These are phyloP conservation scores for Polypterus bichir DNA, from an alignment of 2,113 vertebrate genomes.

Conservation along the genomic window DNA sequence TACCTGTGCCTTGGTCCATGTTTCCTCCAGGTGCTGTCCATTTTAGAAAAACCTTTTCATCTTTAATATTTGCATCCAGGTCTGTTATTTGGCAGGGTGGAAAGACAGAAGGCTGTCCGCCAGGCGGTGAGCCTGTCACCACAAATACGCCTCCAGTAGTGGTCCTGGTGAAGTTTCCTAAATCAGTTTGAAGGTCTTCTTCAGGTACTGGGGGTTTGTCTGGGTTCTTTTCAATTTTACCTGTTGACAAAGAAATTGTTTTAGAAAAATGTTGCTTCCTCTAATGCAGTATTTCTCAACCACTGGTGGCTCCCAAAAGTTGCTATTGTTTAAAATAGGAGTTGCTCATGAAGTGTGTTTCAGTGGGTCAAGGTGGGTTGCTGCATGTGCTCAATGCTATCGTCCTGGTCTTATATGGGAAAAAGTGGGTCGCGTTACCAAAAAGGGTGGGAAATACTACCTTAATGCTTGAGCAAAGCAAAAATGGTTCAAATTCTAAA, in stretches of 20 bases:
- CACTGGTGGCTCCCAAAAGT: no score
- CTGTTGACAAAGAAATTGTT: slow-evolving; percentile 13
- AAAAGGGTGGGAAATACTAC: no score
- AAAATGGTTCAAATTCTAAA: no score
- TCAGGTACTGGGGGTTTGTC: slow-evolving; percentile 21
- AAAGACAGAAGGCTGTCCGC: slow-evolving; percentile 22
- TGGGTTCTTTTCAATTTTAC: slow-evolving; percentile 40
- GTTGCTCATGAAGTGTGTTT: no score
- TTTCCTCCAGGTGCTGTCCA: slow-evolving; percentile 48
- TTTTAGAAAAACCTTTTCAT: slow-evolving; percentile 28
- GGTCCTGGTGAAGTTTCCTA: slow-evolving; percentile 31
- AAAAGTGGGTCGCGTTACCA: no score
- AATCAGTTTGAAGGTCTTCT: slow-evolving; percentile 9
- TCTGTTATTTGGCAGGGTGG: slow-evolving; percentile 45
- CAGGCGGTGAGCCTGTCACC: slow-evolving; percentile 14
- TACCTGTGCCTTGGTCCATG: slow-evolving; percentile 44
- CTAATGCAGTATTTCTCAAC: no score
- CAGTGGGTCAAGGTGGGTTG: no score
- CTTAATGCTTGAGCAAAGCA: no score
- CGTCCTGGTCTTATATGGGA: no score
- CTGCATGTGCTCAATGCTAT: no score
- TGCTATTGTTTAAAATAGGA: no score
- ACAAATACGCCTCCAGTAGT: slow-evolving; percentile 35
- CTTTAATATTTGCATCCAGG: slow-evolving; percentile 28
- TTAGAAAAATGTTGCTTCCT: neutral